Base-by-base conservation (phyloP, 2,113 vertebrate species). In the Vombatus ursinus region DNA sequence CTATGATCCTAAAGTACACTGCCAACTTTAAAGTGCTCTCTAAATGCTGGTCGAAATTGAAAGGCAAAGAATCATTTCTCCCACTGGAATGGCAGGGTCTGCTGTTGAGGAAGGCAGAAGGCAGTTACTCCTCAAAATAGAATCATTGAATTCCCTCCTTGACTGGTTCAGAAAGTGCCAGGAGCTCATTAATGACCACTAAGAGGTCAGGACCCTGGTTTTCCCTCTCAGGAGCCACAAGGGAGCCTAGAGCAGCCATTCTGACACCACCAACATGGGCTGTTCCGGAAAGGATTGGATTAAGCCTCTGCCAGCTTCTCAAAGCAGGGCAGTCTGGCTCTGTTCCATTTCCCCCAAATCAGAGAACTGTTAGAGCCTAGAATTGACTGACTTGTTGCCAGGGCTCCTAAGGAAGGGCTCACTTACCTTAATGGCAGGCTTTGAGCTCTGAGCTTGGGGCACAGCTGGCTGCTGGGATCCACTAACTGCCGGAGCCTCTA, bases 131-230 rank as follows among this genome's bases (percentile, higher is more conserved):
- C 8, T 95, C 53, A 92, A 84, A 96, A 51, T 94, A 94, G 95
- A 57, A 84, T 91, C 94, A 92, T 22, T 31, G 94, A 89, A 92
- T 96, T 92, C 90, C 3, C 23, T 44, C 93, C 24, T 97, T 84
- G 54, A 92, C 51, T 90, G 89, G 94, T 84, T 91, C 94, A 90
- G 90, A 57, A 22, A 93, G 16, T 48, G 90, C 28, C 49, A 8
- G 93, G 94, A 96, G 37, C 37, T 91, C 93, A 94, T 97, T 84
- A 91, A 57, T 92, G 95, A 92, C 61, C 61, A 93, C 48, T 90
- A 37, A 57, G 4, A 9, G 92, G 53, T 95, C 91, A 92, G 8
- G 52, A 96, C 89, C 48, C 93, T 89, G 77, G 25, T 95, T 92
- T 96, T 31, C 2, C 90, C 52, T 91, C 54, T 61, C 49, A 90